Evolutionary conservation across 2,797 vertebrate species (phyloP), one percentile per base, ranked within the genome.

Genomic region (Poecilia velifera): DNA sequence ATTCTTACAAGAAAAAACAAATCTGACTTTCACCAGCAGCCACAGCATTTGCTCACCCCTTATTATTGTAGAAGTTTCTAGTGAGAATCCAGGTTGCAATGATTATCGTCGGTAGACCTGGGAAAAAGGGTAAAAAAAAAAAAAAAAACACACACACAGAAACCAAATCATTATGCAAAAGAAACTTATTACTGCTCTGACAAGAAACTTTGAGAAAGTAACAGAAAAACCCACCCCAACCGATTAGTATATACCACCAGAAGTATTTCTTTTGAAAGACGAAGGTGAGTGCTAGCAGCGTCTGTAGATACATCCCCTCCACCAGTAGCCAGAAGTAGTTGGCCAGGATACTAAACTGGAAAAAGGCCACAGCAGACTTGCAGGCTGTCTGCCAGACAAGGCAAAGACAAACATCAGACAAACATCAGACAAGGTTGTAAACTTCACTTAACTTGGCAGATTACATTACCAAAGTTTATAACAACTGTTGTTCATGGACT

Each of bases 301-400:
- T 97, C 93, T 97, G 97, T 87, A 97, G 95, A 94, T 97, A 97
- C 96, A 97, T 95, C 3, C 96, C 97, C 84, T 97, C 97, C 92
- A 97, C 97, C 92, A 97, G 92, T 82, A 97, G 87, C 97, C 97
- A 97, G 93, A 96, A 97, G 93, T 97, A 97, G 90, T 97, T 97
- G 57, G 97, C 96, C 81, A 97, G 91, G 81, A 97, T 96, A 0
- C 97, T 96, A 90, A 97, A 97, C 85, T 97, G 96, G 89, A 97
- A 97, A 91, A 97, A 97, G 34, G 93, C 64, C 7, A 97, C 95
- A 0, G 95, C 96, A 2, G 93, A 93, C 87, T 97, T 97, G 87
- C 97, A 97, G 39, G 91, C 93, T 2, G 91, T 86, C 97, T 97
- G 88, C 0, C 14, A 72, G 66, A 76, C 16, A 45, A 13, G 66